Base-by-base conservation (phyloP, 2,888 invertebrate genomes). In the Tiliacea citrago region DNA sequence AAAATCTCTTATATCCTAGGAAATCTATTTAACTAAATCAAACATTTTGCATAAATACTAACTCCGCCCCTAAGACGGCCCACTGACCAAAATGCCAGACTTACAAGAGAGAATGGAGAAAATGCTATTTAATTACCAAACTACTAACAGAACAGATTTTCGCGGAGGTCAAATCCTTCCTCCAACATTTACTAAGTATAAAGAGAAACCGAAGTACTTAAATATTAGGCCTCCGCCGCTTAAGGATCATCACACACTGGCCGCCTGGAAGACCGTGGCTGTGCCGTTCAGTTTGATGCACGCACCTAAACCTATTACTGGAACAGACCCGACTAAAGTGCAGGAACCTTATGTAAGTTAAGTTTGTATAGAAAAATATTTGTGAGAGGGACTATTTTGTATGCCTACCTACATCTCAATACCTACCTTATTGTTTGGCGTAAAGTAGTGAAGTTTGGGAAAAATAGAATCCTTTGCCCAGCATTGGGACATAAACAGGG, bases 191-290 rank as follows among this genome's bases (percentile, higher is more conserved):
- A 93, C 92, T 0, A 76, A 69, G 7, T 92, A 88, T 47, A 82
- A 90, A 49, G 79, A 80, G 21, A 92, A 91, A 71, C 68, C 80
- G 0, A 67, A 47, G 0, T 83, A 86, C 10, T 0, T 75, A 7
- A 74, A 72, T 16, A 1, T 61, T 0, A 77, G 76, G 12, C 85
- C 82, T 18, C 82, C 75, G 0, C 89, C 90, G 0, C 66, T 92
- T 0, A 94, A 93, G 58, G 88, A 93, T 35, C 67, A 90, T 0
- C 92, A 94, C 53, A 91, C 94, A 0, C 67, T 95, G 29, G 85
- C 86, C 0, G 77, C 85, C 5, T 93, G 92, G 92, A 90, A 85
- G 53, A 70, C 60, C 0, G 69, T 73, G 1, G 62, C 74, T 0
- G 85, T 92, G 2, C 92, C 93, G 0, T 94, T 95, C 73, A 79